phyloP scores from a whole-genome alignment of 2,888 invertebrate species.

The Trissoscelio sp. region DNA sequence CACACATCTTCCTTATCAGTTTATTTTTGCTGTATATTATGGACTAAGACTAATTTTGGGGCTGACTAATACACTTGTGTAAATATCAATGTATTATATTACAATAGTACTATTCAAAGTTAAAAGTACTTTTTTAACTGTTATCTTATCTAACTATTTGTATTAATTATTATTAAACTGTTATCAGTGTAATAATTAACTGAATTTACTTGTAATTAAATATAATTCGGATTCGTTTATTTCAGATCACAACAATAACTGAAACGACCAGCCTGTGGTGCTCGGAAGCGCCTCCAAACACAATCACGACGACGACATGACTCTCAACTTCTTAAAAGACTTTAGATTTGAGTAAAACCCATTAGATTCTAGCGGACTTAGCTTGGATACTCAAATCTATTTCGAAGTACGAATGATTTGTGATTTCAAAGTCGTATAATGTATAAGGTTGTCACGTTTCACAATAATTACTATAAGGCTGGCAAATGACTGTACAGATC shows the following conservation, averaged over 20 bases:
- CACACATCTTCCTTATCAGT: no score
- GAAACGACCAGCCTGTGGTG: slow-evolving; percentile 80
- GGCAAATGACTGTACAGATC: slow-evolving; percentile 63
- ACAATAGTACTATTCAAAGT: no score
- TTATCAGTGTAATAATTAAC: no score
- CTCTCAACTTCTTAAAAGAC: slow-evolving; percentile 71
- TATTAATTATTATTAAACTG: no score
- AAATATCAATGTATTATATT: no score
- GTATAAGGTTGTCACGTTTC: slow-evolving; percentile 65
- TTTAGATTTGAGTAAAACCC: slow-evolving; percentile 59
- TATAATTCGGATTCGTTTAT: slow-evolving; percentile 10
- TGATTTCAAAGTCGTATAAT: slow-evolving; percentile 65
- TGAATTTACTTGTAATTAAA: not conserved
- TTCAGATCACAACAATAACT: slow-evolving; percentile 80
- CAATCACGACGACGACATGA: slow-evolving; percentile 80
- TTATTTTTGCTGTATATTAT: no score
- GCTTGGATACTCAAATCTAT: slow-evolving; percentile 61
- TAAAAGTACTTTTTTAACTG: no score
- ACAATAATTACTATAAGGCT: slow-evolving; percentile 70
- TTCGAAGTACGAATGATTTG: slow-evolving; percentile 66
- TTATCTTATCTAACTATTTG: no score
- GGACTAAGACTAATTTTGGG: no score
- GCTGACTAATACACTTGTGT: no score
- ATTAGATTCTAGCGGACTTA: slow-evolving; percentile 59
- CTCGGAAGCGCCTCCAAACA: slow-evolving; percentile 74